Base-by-base conservation (phyloP, 2,113 vertebrate species). In the Trochalopteron elliotii region DNA sequence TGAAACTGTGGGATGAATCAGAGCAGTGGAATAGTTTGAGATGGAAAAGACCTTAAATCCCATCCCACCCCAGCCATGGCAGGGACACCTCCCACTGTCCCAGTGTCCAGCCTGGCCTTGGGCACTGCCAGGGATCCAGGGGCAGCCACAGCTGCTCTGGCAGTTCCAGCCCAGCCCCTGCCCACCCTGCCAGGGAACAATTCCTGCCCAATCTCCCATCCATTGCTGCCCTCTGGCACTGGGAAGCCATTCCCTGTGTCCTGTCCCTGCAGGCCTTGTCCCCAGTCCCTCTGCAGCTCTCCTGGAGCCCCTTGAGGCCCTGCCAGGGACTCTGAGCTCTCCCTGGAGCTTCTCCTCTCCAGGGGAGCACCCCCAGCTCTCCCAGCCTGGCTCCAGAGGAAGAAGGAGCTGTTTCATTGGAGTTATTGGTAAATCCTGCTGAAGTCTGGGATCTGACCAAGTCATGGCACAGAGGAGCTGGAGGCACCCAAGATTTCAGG, bases 351-450 rank as follows among this genome's bases (percentile, higher is more conserved):
- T 80, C 49, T 45, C 63, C 18, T 30, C 55, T 44, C 45, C 80
- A 61, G 45, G 15, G 2, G 7, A 80, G 28, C 63, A 3, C 20
- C 33, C 63, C n/a, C 80, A 63, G 57, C 57, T 83, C 57, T 72
- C 57, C 65, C 80, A 83, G 55, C 65, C 65, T 42, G 65, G 15
- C n/a, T 47, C 30, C 35, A 19, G 10, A 16, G 68, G 20, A 50
- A 8, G 24, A 11, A 42, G 40, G 31, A 85, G 19, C 24, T 21
- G 18, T 15, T 77, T 25, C 10, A 1, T 60, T 59, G n/a, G 11
- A 20, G 18, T 15, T 55, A 2, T 2, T 10, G 25, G 1, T n/a
- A 50, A n/a, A 45, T 42, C 42, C n/a, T 4, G 1, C 6, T 21
- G 21, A 11, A 35, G 18, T 45, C 20, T 61, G 60, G 59, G 65